Percentiles rank a stretch among this genome's conserved stretches.
Conservation (phyloP, 2,888 invertebrate genomes). For the Megaustenia siamemsis region DNA sequence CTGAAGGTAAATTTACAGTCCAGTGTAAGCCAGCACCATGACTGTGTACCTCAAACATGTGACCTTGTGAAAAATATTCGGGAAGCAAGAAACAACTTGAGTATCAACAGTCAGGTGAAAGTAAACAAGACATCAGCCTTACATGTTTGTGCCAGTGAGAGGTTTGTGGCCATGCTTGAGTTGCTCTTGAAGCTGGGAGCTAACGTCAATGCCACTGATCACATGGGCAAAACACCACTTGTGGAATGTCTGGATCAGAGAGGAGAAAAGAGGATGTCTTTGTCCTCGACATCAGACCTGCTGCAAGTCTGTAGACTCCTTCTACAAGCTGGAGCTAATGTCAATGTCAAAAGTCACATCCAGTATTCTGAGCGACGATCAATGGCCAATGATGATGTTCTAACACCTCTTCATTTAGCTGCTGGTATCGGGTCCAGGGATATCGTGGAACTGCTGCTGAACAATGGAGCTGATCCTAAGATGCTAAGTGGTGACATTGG, state of each 20-base stretch:
- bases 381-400: slow-evolving; percentile 42
- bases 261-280: slow-evolving; percentile 22
- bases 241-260: slow-evolving; percentile 29
- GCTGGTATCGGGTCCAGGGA: slow-evolving; percentile 32
- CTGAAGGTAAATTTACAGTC: neutral
- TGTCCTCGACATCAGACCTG: slow-evolving; percentile 15
- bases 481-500: slow-evolving; percentile 46
- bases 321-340: slow-evolving; percentile 37
- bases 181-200: slow-evolving; percentile 34
- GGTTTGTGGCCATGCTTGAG: slow-evolving; percentile 25
- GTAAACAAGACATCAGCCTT: slow-evolving; percentile 31
- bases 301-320: slow-evolving; percentile 30
- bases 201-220: slow-evolving; percentile 42
- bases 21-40: neutral
- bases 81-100: slow-evolving; percentile 6
- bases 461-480: slow-evolving; percentile 43
- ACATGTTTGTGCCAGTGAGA: slow-evolving; percentile 37
- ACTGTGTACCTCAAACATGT: neutral
- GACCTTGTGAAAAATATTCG: slow-evolving; percentile 6
- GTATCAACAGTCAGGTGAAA: slow-evolving; percentile 18
- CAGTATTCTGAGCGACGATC: slow-evolving; percentile 47
- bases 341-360: slow-evolving; percentile 44
- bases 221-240: slow-evolving; percentile 32
- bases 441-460: slow-evolving; percentile 36
- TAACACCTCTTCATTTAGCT: slow-evolving; percentile 45